phyloP scores from a whole-genome alignment of 2,797 vertebrate species.

The Sebastes matsubarae region DNA sequence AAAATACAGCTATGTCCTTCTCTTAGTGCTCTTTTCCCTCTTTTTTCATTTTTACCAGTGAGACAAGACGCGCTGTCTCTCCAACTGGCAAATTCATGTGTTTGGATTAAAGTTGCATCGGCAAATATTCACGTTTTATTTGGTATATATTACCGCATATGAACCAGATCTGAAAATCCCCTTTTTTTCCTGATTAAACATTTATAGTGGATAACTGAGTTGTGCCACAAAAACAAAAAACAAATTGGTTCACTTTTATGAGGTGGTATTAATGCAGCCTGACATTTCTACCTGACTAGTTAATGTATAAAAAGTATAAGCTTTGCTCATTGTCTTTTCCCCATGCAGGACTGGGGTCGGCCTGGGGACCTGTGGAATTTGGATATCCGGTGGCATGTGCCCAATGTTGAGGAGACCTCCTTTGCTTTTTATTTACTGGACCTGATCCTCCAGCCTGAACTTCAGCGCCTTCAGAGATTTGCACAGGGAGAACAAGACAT shows the following conservation, averaged over 20 bases:
- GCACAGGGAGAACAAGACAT: conserved; percentile 89
- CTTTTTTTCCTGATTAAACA: not conserved
- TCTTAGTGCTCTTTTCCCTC: no score
- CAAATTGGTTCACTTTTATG: not conserved
- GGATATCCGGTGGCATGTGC: conserved; percentile 95
- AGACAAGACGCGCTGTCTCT: no score
- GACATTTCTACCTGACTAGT: not conserved
- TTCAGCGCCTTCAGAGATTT: conserved; percentile 88
- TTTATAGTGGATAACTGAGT: not conserved
- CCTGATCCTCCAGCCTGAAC: conserved; percentile 93
- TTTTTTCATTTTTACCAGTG: no score
- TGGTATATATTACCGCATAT: not conserved
- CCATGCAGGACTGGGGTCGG: conserved; percentile 93
- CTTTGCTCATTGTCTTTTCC: not conserved
- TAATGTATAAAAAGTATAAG: no score
- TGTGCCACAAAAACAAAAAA: not conserved
- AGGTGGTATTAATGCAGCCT: not conserved
- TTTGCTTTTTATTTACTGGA: conserved; percentile 92
- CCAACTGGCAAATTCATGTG: not conserved
- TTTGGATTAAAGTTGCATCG: not conserved
- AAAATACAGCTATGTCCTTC: no score
- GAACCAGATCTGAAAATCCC: not conserved
- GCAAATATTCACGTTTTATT: not conserved
- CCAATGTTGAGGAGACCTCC: conserved; percentile 87
- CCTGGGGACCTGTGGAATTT: conserved; percentile 94